Base-by-base conservation (phyloP, 2,797 vertebrate genomes). In the Acridotheres tristis region DNA sequence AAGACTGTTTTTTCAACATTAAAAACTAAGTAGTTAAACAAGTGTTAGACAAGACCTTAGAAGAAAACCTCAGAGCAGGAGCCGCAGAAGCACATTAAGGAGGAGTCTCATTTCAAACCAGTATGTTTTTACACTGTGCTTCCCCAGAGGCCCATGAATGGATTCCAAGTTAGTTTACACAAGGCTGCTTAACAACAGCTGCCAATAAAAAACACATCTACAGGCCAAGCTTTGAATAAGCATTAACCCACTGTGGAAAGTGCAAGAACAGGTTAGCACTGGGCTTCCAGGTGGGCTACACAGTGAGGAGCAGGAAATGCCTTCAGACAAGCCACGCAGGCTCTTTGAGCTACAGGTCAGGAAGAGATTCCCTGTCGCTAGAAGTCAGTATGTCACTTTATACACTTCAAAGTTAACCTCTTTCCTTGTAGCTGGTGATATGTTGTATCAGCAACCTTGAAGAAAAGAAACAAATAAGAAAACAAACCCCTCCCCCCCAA, bases 401-500 rank as follows among this genome's bases (percentile, higher is more conserved):
- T 30, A 47, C 36, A 48, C 57, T 48, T 78, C 65, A 21, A 71
- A 55, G 57, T 19, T 50, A 62, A n/a, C 26, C 18, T 71, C 34
- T 20, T 48, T 42, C 34, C 50, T 62, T 22, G 21, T 5, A 62
- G 10, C 26, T 78, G 30, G 42, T 48, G 50, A 22, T 62, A 69
- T 0, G 12, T 4, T 63, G 10, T 22, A 32, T 22, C 1, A 0
- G 18, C 36, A 40, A 16, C 47, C 30, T 63, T 57, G 36, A 71
- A 63, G 43, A 50, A 71, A 82, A 19, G 2, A 76, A 82, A 27
- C 6, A 73, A 66, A 45, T 15, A 67, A 47, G 14, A 53, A 67
- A 21, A 13, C 1, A 9, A 69, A 42, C 2, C 2, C 0, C 2
- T 1, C 0, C 1, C 3, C 4, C 13, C 22, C 30, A 57, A 82